Percentiles rank a stretch among this genome's conserved stretches.
phyloP scores from a whole-genome alignment of 2,888 invertebrate genomes.

The Bombylius discolor region DNA sequence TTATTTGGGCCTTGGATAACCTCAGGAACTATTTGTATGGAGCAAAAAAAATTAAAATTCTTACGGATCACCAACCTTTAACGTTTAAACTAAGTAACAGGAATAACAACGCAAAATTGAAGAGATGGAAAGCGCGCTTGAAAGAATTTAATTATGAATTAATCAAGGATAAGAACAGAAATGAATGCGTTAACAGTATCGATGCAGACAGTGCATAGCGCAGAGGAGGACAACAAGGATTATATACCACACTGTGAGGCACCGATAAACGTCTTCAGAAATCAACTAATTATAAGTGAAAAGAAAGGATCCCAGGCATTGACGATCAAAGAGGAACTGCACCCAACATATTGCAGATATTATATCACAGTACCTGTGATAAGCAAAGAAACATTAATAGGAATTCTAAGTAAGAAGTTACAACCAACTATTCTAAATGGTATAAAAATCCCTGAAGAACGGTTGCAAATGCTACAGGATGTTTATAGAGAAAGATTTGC shows the following conservation, averaged over 20 bases:
- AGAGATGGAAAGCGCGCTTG: constrained; percentile 10
- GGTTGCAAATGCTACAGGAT: too few relatives aligned
- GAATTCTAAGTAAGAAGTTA: too few relatives aligned
- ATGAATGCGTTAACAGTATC: not conserved
- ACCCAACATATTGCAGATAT: too few relatives aligned
- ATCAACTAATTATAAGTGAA: not conserved
- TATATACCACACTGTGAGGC: not conserved
- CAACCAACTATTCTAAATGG: too few relatives aligned
- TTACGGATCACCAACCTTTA: constrained; percentile 13
- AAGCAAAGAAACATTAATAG: too few relatives aligned
- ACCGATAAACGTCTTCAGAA: not conserved
- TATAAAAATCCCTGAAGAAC: too few relatives aligned
- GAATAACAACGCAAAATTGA: constrained; percentile 10
- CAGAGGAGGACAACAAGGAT: constrained; percentile 9
- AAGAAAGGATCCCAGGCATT: not conserved
- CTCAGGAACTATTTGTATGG: constrained; percentile 10
- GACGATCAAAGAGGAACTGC: too few relatives aligned
- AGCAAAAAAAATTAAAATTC: constrained; percentile 10
- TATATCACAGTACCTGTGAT: too few relatives aligned
- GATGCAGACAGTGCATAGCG: constrained; percentile 10
- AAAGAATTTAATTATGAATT: constrained; percentile 12
- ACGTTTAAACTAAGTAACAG: constrained; percentile 3
- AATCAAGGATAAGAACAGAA: constrained; percentile 4
- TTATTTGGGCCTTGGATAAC: constrained; percentile 8
- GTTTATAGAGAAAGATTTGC: too few relatives aligned